Evolutionary conservation across 2,113 vertebrate species (phyloP).

Genomic region (Gavia stellata): DNA sequence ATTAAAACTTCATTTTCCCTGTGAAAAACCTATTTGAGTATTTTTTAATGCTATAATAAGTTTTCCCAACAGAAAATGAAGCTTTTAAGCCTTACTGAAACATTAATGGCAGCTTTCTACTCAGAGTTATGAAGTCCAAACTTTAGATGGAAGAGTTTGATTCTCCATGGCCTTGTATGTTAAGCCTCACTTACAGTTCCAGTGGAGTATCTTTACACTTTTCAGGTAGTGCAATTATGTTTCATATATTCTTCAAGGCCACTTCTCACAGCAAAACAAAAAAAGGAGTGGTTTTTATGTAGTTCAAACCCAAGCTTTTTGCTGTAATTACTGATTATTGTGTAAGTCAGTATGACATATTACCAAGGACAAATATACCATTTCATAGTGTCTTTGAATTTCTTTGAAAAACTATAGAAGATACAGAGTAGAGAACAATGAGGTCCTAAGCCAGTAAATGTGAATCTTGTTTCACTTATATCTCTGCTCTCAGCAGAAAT

Average conservation of each 20-base stretch:
- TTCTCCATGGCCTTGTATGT: not conserved
- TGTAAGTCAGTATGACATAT: not conserved
- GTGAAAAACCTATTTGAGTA: slow-evolving; percentile 15
- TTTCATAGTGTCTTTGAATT: not conserved
- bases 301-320: not conserved
- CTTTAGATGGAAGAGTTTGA: not conserved
- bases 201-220: not conserved
- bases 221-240: not conserved
- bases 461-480: not conserved
- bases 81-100: slow-evolving; percentile 58
- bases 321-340: not conserved
- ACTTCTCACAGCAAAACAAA: not conserved
- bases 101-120: slow-evolving; percentile 15
- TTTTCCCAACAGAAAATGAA: slow-evolving; percentile 52
- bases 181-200: not conserved
- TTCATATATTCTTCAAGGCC: not conserved
- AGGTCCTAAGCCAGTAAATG: not conserved
- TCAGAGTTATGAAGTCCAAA: not conserved
- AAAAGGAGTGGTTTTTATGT: fast-evolving
- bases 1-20: slow-evolving; percentile 24
- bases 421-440: not conserved
- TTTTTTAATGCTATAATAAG: slow-evolving; percentile 50
- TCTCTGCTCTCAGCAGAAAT: not conserved
- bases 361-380: not conserved
- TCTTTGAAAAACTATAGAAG: not conserved